These are phyloP conservation scores for Lacerta bilineata DNA, from an alignment of 2,797 vertebrate genomes.

Conservation along the genomic window DNA sequence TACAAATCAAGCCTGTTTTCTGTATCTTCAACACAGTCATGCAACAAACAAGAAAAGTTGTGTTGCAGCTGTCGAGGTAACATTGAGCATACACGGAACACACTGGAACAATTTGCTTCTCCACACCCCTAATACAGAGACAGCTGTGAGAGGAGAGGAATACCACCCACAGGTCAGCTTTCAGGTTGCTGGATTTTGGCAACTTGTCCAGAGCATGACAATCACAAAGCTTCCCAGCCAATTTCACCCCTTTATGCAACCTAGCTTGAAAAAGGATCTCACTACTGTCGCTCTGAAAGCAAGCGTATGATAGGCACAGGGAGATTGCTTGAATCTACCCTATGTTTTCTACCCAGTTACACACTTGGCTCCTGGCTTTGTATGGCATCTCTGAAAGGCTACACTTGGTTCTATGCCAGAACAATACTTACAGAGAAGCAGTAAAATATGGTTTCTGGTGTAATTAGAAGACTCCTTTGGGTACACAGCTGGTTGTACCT, in stretches of 20 bases:
- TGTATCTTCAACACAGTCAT: not conserved
- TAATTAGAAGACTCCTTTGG: not conserved
- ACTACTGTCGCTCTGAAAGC: not conserved
- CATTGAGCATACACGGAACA: not conserved
- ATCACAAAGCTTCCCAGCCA: not conserved
- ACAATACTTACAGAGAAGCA: not conserved
- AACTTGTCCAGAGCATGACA: not conserved
- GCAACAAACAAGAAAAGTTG: not conserved
- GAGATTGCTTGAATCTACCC: not conserved
- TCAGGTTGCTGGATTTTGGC: not conserved
- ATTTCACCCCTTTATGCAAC: not conserved
- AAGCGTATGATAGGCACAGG: not conserved
- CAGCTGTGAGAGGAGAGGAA: no score
- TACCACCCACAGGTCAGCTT: not conserved
- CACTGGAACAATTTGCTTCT: not conserved
- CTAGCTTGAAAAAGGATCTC: not conserved
- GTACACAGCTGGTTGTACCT: not conserved
- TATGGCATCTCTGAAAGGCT: constrained; percentile 9
- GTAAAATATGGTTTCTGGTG: not conserved
- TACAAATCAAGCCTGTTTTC: not conserved
- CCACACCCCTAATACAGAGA: not conserved
- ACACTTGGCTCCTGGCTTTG: not conserved
- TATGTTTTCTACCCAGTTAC: not conserved
- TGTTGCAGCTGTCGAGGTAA: not conserved
- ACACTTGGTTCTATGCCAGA: constrained; percentile 4